A percentile compares a stretch with the other conserved stretches of the same genome.
phyloP scores from a whole-genome alignment of 2,797 vertebrate genomes.

The Pseudochaenichthys georgianus region DNA sequence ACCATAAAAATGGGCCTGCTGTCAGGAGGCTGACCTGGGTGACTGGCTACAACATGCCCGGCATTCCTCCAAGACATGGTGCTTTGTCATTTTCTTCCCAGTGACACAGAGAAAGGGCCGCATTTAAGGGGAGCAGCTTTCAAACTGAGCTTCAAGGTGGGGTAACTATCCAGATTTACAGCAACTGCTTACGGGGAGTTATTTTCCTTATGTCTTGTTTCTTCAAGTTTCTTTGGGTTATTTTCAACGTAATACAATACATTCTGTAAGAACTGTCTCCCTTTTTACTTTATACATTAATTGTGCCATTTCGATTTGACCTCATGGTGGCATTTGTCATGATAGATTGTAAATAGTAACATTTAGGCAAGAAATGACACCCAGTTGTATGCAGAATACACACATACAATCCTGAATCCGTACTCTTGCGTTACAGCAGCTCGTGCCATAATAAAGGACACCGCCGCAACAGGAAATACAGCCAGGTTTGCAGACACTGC shows the following conservation, averaged over 20 bases:
- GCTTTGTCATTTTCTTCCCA: slow-evolving; percentile 70
- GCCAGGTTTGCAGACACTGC: slow-evolving; percentile 75
- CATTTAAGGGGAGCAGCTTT: slow-evolving; percentile 27
- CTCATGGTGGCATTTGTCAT: background rate
- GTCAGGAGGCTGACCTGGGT: slow-evolving; percentile 75
- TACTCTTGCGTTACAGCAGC: slow-evolving; percentile 45
- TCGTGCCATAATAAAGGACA: slow-evolving; percentile 61
- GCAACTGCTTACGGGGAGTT: background rate
- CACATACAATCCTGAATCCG: slow-evolving; percentile 31
- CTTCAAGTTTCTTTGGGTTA: no score
- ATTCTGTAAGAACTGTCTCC: no score
- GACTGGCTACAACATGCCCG: slow-evolving; percentile 70
- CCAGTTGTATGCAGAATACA: slow-evolving; percentile 1
- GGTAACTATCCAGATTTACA: slow-evolving; percentile 29
- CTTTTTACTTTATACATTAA: no score
- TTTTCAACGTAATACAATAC: no score
- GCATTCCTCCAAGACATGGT: slow-evolving; percentile 73
- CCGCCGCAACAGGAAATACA: slow-evolving; percentile 59
- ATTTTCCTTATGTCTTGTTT: background rate
- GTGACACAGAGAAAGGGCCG: slow-evolving; percentile 47
- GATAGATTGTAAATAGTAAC: background rate
- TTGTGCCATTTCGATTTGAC: no score
- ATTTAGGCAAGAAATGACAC: background rate
- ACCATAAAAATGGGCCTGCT: slow-evolving; percentile 65
- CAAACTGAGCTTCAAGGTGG: slow-evolving; percentile 8